phyloP scores from a whole-genome alignment of 2,888 invertebrate genomes.

The Anthrax anthrax region DNA sequence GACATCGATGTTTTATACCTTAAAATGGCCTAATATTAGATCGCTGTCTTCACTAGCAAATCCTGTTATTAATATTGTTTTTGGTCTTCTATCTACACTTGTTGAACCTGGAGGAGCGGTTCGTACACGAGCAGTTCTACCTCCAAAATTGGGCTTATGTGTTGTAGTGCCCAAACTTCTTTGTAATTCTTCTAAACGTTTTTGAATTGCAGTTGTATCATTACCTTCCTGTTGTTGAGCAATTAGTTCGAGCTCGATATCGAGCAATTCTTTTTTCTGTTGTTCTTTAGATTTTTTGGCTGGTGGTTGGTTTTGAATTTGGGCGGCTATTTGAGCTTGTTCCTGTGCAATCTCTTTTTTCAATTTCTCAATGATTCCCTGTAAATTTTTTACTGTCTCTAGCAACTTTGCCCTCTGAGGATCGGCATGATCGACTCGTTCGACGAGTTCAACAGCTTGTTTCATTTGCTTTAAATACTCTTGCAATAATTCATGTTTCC shows the following conservation, averaged over 20 bases:
- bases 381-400: slow-evolving; percentile 67
- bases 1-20: slow-evolving; percentile 46
- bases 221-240: slow-evolving; percentile 76
- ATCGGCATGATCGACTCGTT: slow-evolving; percentile 55
- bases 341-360: slow-evolving; percentile 32
- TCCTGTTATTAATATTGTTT: slow-evolving; percentile 72
- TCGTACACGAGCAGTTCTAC: slow-evolving; percentile 20
- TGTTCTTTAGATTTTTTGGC: slow-evolving; percentile 59
- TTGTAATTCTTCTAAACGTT: slow-evolving; percentile 57
- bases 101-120: slow-evolving; percentile 30
- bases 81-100: slow-evolving; percentile 73
- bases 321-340: slow-evolving; percentile 31
- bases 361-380: slow-evolving; percentile 59
- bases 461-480: slow-evolving; percentile 83
- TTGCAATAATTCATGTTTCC: slow-evolving; percentile 74
- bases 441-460: slow-evolving; percentile 64
- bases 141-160: slow-evolving; percentile 14
- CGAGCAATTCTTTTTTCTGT: slow-evolving; percentile 76
- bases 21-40: slow-evolving; percentile 66
- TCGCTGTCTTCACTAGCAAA: slow-evolving; percentile 74
- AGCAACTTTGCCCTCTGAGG: slow-evolving; percentile 61
- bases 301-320: slow-evolving; percentile 30
- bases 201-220: slow-evolving; percentile 68
- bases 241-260: slow-evolving; percentile 81
- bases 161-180: slow-evolving; percentile 25